Base-by-base conservation (phyloP, 2,113 vertebrate species). In the Nyctibius bracteatus region DNA sequence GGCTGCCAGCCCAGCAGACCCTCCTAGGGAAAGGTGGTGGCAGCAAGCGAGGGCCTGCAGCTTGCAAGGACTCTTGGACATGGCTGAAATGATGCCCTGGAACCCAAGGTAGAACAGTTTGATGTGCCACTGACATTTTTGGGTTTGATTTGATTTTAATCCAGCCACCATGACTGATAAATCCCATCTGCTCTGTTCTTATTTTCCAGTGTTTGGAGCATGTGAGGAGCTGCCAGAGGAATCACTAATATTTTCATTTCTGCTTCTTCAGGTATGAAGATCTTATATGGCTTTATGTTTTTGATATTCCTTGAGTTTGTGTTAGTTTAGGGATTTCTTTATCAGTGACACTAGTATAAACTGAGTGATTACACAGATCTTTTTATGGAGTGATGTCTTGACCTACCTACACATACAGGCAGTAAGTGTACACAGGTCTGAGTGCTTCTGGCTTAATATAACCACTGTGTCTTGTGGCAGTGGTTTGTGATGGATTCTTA, bases 181-280 rank as follows among this genome's bases (percentile, higher is more conserved):
- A 35, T 25, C 31, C 24, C 28, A 14, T 41, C 59, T 90, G 33
- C 54, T 81, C 25, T 79, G 5, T 62, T 89, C 57, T 46, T 77
- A 0, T 85, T 82, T 95, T 83, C 24, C 72, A 92, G 71, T 11
- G 14, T 54, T 41, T 41, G 82, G 59, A 78, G 21, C 17, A 20
- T 58, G 41, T 88, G 67, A 96, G 59, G 28, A 65, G 51, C 85
- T 78, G 55, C 59, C 71, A 18, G 55, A 86, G 46, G 37, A 70
- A 43, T 82, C 59, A 22, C 16, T 77, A 15, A 5, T 46, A 24
- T 33, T 95, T 88, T 39, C 2, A 67, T 86, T 92, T 67, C 46
- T 83, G 33, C 72, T 70, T 54, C 19, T 9, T 83, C 85, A 88
- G 93, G 88, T 93, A 63, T 43, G 59, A 66, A 74, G 39, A 18